Evolutionary conservation across 1,140 invertebrate genomes (phyloP).

Genomic region (Harlomillsia oculata): DNA sequence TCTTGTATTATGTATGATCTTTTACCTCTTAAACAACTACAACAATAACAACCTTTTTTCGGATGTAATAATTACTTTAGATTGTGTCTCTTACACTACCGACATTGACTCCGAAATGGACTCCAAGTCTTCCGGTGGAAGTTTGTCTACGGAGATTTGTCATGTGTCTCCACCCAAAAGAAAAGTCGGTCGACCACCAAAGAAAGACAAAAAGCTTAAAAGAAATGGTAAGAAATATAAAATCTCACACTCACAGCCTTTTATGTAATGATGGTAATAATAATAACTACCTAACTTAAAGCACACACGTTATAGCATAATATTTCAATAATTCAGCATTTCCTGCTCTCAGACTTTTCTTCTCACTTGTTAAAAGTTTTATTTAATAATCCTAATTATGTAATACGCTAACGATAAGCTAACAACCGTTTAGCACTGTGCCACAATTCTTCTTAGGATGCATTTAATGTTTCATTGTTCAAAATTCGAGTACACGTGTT

Average conservation of each 20-base stretch:
- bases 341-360: too few species aligned
- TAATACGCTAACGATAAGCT: too few species aligned
- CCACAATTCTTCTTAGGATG: too few species aligned
- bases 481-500: too few species aligned
- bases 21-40: too few species aligned
- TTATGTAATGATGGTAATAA: neutral
- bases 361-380: too few species aligned
- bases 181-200: conserved; percentile 35
- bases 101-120: conserved; percentile 32
- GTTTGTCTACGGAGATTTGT: conserved; percentile 15
- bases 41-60: too few species aligned
- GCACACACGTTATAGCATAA: too few species aligned
- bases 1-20: too few species aligned
- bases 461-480: too few species aligned
- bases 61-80: neutral
- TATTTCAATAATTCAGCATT: neutral
- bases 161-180: conserved; percentile 27
- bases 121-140: conserved; percentile 32
- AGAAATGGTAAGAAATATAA: conserved; percentile 23
- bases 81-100: conserved; percentile 15
- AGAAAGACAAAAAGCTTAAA: conserved; percentile 35
- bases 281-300: neutral
- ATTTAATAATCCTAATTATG: too few species aligned
- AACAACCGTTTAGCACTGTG: too few species aligned
- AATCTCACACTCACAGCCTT: neutral